Evolutionary conservation across 2,797 vertebrate genomes (phyloP), one percentile per base, ranked within the genome.

Genomic region (Argentina silus): DNA sequence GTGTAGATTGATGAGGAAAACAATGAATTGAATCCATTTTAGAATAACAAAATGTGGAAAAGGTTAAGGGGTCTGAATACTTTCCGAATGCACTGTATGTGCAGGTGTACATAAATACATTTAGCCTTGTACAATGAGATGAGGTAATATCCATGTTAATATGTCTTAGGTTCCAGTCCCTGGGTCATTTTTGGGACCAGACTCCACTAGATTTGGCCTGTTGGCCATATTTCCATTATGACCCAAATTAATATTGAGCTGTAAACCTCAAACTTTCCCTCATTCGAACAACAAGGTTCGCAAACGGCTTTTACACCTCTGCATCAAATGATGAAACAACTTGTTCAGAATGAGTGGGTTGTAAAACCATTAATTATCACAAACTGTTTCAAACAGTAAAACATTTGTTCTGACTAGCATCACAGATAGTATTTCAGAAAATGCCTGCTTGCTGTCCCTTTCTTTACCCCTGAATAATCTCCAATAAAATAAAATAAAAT

Each of bases 41-140:
- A n/a, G n/a, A n/a, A n/a, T n/a, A n/a, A n/a, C n/a, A n/a, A n/a
- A n/a, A n/a, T n/a, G n/a, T n/a, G n/a, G n/a, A n/a, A n/a, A n/a
- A n/a, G n/a, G n/a, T n/a, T n/a, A n/a, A n/a, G n/a, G n/a, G n/a
- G n/a, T n/a, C n/a, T n/a, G n/a, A n/a, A n/a, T n/a, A n/a, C n/a
- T n/a, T n/a, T n/a, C n/a, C n/a, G n/a, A n/a, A n/a, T n/a, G n/a
- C n/a, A n/a, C n/a, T n/a, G n/a, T n/a, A 88, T 86, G 85, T 85
- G 84, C 92, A 92, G 90, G 91, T 93, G 91, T 83, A 90, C 85
- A 85, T 79, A 87, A 85, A 83, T 60, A 79, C 70, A 84, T 84
- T 81, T 70, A 73, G 74, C 78, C 82, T 69, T 85, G 77, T 73
- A 91, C 87, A 86, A 86, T 88, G 73, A 82, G 82, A 91, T 91